A percentile compares a stretch with the other conserved stretches of the same genome.
Conservation (phyloP, 2,113 vertebrate genomes). For the Thryonomys swinderianus region DNA sequence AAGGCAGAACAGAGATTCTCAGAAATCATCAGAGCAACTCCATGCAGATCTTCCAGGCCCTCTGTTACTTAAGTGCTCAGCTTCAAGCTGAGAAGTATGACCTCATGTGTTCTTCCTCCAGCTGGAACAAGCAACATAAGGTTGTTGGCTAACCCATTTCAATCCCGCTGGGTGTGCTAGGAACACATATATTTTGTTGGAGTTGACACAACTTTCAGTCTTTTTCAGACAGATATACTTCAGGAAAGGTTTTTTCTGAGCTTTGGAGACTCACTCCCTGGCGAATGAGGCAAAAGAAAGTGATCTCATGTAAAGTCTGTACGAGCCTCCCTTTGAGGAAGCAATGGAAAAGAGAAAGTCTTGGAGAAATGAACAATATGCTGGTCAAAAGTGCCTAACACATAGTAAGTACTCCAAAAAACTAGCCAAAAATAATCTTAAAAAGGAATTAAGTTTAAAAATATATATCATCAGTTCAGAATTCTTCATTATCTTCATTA, state of each 20-base stretch:
- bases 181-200: constrained; percentile 7
- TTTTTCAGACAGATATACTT: constrained; percentile 28
- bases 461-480: constrained; percentile 33
- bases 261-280: neutral
- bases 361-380: neutral
- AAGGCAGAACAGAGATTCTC: constrained; percentile 11
- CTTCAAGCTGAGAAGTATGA: neutral
- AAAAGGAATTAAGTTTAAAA: constrained; percentile 6
- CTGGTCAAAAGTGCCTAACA: neutral
- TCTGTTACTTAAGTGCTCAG: neutral
- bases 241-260: neutral
- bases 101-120: neutral
- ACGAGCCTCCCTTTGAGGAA: neutral
- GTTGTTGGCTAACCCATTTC: constrained; percentile 26
- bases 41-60: neutral
- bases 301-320: neutral
- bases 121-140: neutral
- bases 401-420: neutral
- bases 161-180: neutral
- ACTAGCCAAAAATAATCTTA: constrained; percentile 36
- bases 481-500: constrained; percentile 39
- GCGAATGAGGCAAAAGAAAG: constrained; percentile 6
- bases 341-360: neutral
- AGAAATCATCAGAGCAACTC: constrained; percentile 45
- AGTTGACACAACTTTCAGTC: constrained; percentile 26